Evolutionary conservation across 2,888 invertebrate species (phyloP).

Genomic region (Brachyopa scutellaris): DNA sequence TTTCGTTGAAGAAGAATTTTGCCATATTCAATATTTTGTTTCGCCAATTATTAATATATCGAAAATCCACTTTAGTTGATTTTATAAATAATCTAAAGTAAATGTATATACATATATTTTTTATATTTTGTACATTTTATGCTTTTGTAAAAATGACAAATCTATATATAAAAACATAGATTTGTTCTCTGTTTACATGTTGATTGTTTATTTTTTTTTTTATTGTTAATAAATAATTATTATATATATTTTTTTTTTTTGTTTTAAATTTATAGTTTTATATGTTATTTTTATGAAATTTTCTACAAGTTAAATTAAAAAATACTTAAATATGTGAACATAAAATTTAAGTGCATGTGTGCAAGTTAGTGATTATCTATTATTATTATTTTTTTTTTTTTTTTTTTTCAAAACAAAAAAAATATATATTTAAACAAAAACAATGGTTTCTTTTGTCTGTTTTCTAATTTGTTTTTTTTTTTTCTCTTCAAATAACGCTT

Average conservation of each 20-base stretch:
- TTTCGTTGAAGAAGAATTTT: slow-evolving; percentile 10
- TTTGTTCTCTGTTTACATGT: slow-evolving; percentile 20
- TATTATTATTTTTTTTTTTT: too few relatives aligned
- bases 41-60: too few relatives aligned
- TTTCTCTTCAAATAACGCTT: too few relatives aligned
- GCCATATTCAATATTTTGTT: slow-evolving; percentile 26
- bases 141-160: neutral
- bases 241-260: slow-evolving; percentile 5
- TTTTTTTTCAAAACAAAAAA: neutral
- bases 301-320: neutral
- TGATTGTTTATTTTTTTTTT: slow-evolving; percentile 10
- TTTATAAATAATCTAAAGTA: too few relatives aligned
- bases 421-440: slow-evolving; percentile 7
- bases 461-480: neutral
- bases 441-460: neutral
- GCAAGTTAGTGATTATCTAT: slow-evolving; percentile 29
- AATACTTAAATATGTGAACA: neutral
- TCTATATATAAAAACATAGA: neutral
- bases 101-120: too few relatives aligned
- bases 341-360: slow-evolving; percentile 19
- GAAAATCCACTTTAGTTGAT: too few relatives aligned
- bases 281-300: slow-evolving; percentile 13
- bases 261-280: slow-evolving; percentile 10
- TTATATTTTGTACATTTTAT: neutral
- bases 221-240: slow-evolving; percentile 32